Evolutionary conservation across 2,888 invertebrate species (phyloP), one percentile per base, ranked within the genome.

Genomic region (Zootermopsis nevadensis): DNA sequence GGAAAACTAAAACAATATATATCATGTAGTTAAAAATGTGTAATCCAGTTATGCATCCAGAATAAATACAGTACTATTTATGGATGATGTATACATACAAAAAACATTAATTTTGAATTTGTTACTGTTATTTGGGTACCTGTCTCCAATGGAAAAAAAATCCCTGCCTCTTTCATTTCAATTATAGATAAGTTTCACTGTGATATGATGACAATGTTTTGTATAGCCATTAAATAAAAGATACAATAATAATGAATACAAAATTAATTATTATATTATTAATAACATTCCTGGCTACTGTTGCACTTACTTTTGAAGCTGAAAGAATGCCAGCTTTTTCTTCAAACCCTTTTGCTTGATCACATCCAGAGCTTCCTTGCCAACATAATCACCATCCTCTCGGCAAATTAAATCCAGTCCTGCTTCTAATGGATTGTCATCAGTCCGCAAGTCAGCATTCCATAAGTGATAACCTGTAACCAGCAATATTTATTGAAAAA

Each of bases 401-500:
- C 97, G 93, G 88, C 98, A 98, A 0, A 95, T 92, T 87, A 94
- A 95, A 19, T 92, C 93, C 60, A 98, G 90, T 83, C 95, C 95
- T 0, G 97, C 96, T 90, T 98, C 97, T 2, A 97, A 89, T 0
- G 97, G 97, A 86, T 95, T 96, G 88, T 98, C 97, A 86, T 96
- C 95, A 0, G 94, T 90, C 86, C 97, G 92, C 69, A 97, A 88
- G 88, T 98, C 98, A 12, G 92, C 91, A 87, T 97, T 95, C 96
- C 97, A 97, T 86, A 97, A 91, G 87, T 97, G 95, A 88, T 95
- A 96, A 60, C 97, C 94, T 94, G 86, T 53, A 10, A 53, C 19
- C 19, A 53, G 24, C 24, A 53, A 10, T 22, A 53, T 53, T 38
- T 7, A 38, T 38, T 38, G 38, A 38, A 10, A 7, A 38, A 38